Evolutionary conservation across 2,888 invertebrate genomes (phyloP).

Genomic region (Blastobasis adustella): DNA sequence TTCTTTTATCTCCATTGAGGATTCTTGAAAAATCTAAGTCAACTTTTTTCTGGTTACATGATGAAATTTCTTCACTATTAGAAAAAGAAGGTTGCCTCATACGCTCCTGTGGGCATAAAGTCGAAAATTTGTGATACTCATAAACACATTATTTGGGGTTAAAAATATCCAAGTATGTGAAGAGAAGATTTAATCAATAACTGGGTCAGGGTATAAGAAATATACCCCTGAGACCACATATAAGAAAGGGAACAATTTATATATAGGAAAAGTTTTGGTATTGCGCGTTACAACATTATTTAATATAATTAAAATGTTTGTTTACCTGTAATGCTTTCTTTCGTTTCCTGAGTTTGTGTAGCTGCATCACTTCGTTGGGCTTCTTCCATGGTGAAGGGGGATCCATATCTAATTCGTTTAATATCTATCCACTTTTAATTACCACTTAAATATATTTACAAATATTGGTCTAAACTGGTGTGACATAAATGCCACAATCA

Average conservation of each 20-base stretch:
- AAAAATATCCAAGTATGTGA: neutral
- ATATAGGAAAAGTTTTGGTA: no score
- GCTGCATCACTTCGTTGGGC: conserved; percentile 79
- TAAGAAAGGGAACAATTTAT: no score
- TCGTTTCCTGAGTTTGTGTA: conserved; percentile 84
- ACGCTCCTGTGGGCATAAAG: conserved; percentile 43
- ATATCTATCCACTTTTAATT: neutral
- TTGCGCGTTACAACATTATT: no score
- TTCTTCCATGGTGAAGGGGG: conserved; percentile 75
- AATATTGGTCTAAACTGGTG: no score
- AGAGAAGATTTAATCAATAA: neutral
- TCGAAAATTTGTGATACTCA: neutral
- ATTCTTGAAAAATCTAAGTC: conserved; percentile 66
- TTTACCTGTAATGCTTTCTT: conserved; percentile 84
- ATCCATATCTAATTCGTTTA: conserved; percentile 31
- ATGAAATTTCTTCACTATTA: conserved; percentile 25
- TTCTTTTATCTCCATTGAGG: conserved; percentile 77
- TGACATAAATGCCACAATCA: no score
- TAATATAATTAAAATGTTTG: neutral
- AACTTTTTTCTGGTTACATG: conserved; percentile 29
- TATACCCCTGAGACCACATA: no score
- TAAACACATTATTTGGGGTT: neutral
- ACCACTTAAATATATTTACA: neutral
- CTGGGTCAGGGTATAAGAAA: neutral
- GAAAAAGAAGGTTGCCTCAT: conserved; percentile 54